Evolutionary conservation across 2,797 vertebrate species (phyloP), one percentile per base, ranked within the genome.

Genomic region (Alca torda): DNA sequence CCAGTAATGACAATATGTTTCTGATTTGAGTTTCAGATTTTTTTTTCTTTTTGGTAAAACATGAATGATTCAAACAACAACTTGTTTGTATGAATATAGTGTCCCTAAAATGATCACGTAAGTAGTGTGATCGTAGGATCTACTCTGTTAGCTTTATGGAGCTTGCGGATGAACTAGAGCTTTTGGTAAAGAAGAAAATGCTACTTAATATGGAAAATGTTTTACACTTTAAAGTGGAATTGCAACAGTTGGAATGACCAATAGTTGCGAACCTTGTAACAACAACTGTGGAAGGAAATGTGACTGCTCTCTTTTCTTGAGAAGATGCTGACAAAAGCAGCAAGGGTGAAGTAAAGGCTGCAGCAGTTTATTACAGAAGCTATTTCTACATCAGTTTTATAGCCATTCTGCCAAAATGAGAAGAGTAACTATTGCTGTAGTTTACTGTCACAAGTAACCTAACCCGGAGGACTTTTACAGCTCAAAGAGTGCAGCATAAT

Each of bases 251-350:
- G 31, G 23, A 80, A 56, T 83, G 77, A 60, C 53, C 65, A 73
- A n/a, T 23, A 87, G 41, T 51, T 69, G 81, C 70, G 56, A 84
- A 39, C 41, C 43, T 53, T 15, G 45, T 84, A 57, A 72, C 33
- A 87, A 73, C 51, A 91, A 37, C 48, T 75, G 45, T 48, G 80
- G 61, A 79, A 96, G 64, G 87, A 96, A 86, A 84, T 26, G 26
- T 46, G 75, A 48, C 64, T 94, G 43, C 33, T 8, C 3, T 48
- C 28, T 92, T 67, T 77, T 65, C 28, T 33, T 87, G 48, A 87
- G 60, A 82, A 83, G 84, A 43, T 70, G 61, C 67, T 97, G 90
- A 95, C 77, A 72, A 50, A 48, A 91, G 41, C 43, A 92, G 21
- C 31, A 54, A 85, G 50, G 15, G 10, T 78, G 72, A 95, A 20